Base-by-base conservation (phyloP, 2,888 invertebrate genomes). In the Drosophila bunnanda region DNA sequence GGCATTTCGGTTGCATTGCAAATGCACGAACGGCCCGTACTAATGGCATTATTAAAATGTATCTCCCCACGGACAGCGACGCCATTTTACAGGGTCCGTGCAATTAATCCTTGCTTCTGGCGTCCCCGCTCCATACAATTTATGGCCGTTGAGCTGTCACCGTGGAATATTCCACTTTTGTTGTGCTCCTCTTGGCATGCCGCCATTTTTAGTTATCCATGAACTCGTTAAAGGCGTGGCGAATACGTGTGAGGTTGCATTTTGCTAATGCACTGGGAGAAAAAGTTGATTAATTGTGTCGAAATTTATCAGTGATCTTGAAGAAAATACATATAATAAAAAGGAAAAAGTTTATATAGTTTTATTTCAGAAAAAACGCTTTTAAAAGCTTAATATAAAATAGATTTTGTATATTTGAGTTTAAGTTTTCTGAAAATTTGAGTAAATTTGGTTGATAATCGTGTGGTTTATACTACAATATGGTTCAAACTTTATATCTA, bases 141-240 rank as follows among this genome's bases (percentile, higher is more conserved):
- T 34, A 50, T 56, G 59, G 20, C 59, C 44, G 58, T 72, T 36
- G 50, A 56, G 36, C 56, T 34, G 36, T 66, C 54, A 59, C 59
- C 36, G 41, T 32, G 46, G 60, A 50, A 58, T 25, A 41, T 32
- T 20, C 38, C 57, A 62, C 62, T 75, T 59, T 61, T 59, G 72
- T 75, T 64, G 70, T 71, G 53, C 43, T 59, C 36, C 25, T 72
- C 76, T 88, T 89, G 89, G 90, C 90, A 89, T 78, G 72, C 77
- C 83, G 90, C 90, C 89, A 90, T 88, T 87, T 89, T 79, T 80
- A 77, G 82, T 76, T 80, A 79, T 76, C 78, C 80, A 80, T 79
- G 78, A 79, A 84, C 78, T 82, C 77, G 76, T 81, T 79, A 75
- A 76, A 74, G 80, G 88, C 85, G 85, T 80, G 86, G 82, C 57